Evolutionary conservation across 2,888 invertebrate genomes (phyloP), one percentile per base, ranked within the genome.

Genomic region (Drosophila kambysellisi): DNA sequence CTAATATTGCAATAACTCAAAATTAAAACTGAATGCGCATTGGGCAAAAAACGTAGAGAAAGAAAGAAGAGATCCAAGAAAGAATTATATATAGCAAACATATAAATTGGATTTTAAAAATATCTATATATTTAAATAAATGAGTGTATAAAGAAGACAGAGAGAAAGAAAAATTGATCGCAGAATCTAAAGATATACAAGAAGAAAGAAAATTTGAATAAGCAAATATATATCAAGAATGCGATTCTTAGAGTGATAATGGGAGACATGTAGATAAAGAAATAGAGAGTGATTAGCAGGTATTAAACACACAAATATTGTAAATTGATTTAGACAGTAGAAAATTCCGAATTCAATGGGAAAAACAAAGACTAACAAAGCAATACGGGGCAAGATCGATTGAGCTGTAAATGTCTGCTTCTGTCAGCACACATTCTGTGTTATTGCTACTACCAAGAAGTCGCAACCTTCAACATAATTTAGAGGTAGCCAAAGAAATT

Each of bases 1-100:
- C 64, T 82, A 69, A 85, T 74, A 82, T 71, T 75, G 79, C 85
- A 79, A 87, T 89, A 83, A 89, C 69, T 89, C 85, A 83, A 80
- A 83, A 78, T 82, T 78, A 82, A 76, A 64, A 67, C 37, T 51
- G 48, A 57, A 30, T 29, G 5, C 29, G 32, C 37, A 35, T 20
- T 51, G 17, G 17, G 12, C 5, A 20, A 46, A 59, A 37, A 3
- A 17, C 2, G 1, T 2, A 9, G n/a, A 59, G 11, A 61, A n/a
- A 11, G 11, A 61, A n/a, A 8, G 12, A 11, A 39, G 51, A 15
- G n/a, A 46, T 46, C 20, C 5, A 35, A 9, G 2, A n/a, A 4
- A 17, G 29, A 33, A 1, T 7, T 5, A 25, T 30, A 35, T 30
- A 29, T 15, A 17, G 20, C 4, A 35, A 12, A 54, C 0, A 4